Evolutionary conservation across 2,113 vertebrate genomes (phyloP).

Genomic region (Oncorhynchus kisutch): DNA sequence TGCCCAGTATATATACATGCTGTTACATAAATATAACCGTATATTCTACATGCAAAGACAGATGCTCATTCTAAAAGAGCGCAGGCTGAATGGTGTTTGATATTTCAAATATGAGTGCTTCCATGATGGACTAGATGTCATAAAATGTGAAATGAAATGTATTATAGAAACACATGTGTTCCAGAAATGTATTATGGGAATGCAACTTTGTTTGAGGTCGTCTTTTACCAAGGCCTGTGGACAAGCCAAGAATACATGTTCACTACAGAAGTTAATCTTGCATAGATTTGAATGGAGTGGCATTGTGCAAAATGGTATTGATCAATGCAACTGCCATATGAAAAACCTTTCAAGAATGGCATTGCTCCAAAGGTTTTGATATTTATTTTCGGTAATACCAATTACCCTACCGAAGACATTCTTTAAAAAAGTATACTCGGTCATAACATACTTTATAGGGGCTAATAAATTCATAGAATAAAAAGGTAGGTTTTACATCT

Average conservation of each 20-base stretch:
- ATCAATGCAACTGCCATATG: background rate
- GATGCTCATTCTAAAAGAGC: background rate
- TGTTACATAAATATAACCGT: too few species aligned
- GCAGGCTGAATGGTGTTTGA: background rate
- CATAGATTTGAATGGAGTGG: slow-evolving; percentile 9
- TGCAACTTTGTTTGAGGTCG: background rate
- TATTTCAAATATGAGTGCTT: background rate
- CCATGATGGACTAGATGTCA: background rate
- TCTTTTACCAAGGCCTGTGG: background rate
- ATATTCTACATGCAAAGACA: background rate
- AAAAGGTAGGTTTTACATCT: too few species aligned
- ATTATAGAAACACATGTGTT: background rate
- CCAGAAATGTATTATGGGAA: background rate
- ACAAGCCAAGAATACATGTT: background rate
- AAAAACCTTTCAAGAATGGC: too few species aligned
- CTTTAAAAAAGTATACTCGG: too few species aligned
- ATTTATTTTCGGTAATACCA: too few species aligned
- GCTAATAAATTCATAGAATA: too few species aligned
- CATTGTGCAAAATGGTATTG: background rate
- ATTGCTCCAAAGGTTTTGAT: too few species aligned
- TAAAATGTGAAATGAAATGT: background rate
- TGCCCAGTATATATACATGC: background rate
- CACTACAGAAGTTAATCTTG: background rate
- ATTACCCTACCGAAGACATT: too few species aligned
- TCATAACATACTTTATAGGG: too few species aligned